These are phyloP conservation scores for Dolichopus griseipennis DNA, from an alignment of 2,888 invertebrate species.

Conservation along the genomic window DNA sequence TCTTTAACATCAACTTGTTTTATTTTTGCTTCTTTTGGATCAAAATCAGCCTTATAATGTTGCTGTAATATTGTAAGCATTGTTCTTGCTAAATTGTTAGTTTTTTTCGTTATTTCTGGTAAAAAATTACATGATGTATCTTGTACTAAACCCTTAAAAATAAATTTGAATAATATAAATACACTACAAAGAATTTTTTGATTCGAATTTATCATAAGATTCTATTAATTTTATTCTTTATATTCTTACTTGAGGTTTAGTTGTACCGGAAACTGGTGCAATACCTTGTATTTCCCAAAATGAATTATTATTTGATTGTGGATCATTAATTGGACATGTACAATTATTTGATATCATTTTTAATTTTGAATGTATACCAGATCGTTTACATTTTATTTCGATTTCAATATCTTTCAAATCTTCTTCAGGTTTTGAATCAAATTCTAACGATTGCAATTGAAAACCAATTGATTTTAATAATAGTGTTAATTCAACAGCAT, in stretches of 20 bases:
- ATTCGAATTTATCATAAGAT: slow-evolving; percentile 7
- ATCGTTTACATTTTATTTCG: slow-evolving; percentile 20
- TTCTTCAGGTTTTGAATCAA: slow-evolving; percentile 15
- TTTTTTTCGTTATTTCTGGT: slow-evolving; percentile 20
- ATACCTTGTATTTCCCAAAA: slow-evolving; percentile 23
- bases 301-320: slow-evolving; percentile 20
- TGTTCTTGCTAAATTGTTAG: slow-evolving; percentile 18
- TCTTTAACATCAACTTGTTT: slow-evolving; percentile 14
- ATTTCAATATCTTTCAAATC: slow-evolving; percentile 17
- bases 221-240: too few relatives aligned
- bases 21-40: slow-evolving; percentile 11
- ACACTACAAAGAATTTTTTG: neutral
- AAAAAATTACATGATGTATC: slow-evolving; percentile 22
- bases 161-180: neutral
- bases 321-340: slow-evolving; percentile 19
- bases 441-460: slow-evolving; percentile 21
- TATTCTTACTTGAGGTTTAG: slow-evolving; percentile 16
- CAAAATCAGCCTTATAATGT: slow-evolving; percentile 18
- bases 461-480: slow-evolving; percentile 22
- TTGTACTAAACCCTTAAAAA: slow-evolving; percentile 18
- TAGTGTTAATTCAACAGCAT: slow-evolving; percentile 21
- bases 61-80: slow-evolving; percentile 19
- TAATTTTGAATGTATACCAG: slow-evolving; percentile 20
- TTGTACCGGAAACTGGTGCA: slow-evolving; percentile 13
- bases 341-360: slow-evolving; percentile 16